A percentile compares a stretch with the other conserved stretches of the same genome.
Conservation (phyloP, 64 coral and sea anemone genomes). For the Stichodactyla mertensii region DNA sequence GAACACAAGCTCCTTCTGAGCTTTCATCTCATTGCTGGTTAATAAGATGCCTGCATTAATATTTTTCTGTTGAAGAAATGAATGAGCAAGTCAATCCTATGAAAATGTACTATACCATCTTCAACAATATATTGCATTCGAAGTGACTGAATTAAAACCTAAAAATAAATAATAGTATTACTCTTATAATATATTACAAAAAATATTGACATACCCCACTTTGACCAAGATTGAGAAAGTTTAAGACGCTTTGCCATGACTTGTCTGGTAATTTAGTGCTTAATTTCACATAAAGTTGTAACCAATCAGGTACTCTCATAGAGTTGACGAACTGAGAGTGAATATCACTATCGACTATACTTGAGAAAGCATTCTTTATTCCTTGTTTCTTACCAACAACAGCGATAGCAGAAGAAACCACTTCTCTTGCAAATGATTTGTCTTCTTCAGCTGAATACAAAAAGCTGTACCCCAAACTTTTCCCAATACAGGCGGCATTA, state of each 20-base stretch:
- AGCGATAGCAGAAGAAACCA: conserved; percentile 9
- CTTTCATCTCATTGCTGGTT: conserved; percentile 46
- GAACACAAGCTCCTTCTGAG: conserved; percentile 46
- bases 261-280: conserved; percentile 40
- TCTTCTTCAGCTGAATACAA: not conserved
- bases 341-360: conserved; percentile 2
- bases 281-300: conserved; percentile 48
- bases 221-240: conserved; percentile 52
- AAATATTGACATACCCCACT: conserved; percentile 25
- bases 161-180: not conserved
- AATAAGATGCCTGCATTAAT: conserved; percentile 40
- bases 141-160: not conserved
- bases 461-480: not conserved
- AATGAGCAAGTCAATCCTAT: not conserved
- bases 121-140: not conserved
- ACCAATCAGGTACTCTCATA: conserved; percentile 37
- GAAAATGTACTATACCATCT: not conserved
- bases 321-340: not conserved
- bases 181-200: not conserved
- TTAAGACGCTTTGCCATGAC: conserved; percentile 47
- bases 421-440: not conserved
- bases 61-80: conserved; percentile 34
- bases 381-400: conserved; percentile 26
- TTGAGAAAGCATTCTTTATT: conserved; percentile 4
- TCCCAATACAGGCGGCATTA: not conserved